Percentiles rank a stretch among this genome's conserved stretches.
phyloP scores from a whole-genome alignment of 2,888 invertebrate species.

The Melieria omissa region DNA sequence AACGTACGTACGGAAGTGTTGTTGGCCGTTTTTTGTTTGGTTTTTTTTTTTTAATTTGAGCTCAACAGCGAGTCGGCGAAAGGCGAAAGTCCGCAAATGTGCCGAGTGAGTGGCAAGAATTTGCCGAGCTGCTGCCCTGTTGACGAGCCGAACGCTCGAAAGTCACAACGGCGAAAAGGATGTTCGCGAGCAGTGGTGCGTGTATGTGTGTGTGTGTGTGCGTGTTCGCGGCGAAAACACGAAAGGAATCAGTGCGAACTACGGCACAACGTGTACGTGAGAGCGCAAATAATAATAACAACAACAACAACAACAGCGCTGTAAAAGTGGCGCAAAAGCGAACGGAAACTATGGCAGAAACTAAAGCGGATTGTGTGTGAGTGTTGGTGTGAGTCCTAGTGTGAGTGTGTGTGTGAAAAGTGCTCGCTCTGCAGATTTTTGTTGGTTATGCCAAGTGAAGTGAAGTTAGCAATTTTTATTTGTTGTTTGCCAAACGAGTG shows the following conservation, averaged over 20 bases:
- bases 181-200: too few relatives aligned
- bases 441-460: conserved; percentile 57
- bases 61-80: too few relatives aligned
- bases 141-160: too few relatives aligned
- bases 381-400: conserved; percentile 14
- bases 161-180: too few relatives aligned
- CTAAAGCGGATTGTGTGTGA: conserved; percentile 8
- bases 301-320: conserved; percentile 1
- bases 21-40: too few relatives aligned
- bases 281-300: not conserved
- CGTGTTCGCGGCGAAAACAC: too few relatives aligned
- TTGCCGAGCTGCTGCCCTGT: too few relatives aligned
- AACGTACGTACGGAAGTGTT: too few relatives aligned
- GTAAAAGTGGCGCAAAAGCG: not conserved
- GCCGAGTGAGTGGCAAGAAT: too few relatives aligned
- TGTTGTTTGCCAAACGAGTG: conserved; percentile 57
- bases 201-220: too few relatives aligned
- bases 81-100: too few relatives aligned
- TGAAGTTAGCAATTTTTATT: conserved; percentile 61
- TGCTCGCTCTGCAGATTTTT: conserved; percentile 1
- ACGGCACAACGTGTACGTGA: not conserved
- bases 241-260: conserved; percentile 1
- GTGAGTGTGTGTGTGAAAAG: conserved; percentile 29
- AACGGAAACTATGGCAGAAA: not conserved
- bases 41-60: too few relatives aligned